Conservation (phyloP, 1,140 invertebrate genomes). For the Manduca sexta region DNA sequence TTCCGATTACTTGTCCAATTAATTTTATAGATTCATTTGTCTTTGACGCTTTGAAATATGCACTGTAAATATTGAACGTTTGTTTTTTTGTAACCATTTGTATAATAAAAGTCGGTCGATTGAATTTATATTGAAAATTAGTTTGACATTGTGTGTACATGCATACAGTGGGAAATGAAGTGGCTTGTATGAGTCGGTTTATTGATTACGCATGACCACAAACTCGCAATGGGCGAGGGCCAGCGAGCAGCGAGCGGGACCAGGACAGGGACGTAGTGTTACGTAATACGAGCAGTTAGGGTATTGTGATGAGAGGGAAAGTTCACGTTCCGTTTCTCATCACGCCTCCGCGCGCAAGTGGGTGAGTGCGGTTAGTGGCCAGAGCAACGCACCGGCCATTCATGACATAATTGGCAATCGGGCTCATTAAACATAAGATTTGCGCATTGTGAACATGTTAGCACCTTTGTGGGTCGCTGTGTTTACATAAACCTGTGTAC, state of each 20-base stretch:
- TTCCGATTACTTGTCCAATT: constrained; percentile 74
- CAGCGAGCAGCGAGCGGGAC: constrained; percentile 4
- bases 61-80: constrained; percentile 20
- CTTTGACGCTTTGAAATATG: constrained; percentile 59
- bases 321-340: constrained; percentile 51
- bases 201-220: constrained; percentile 8
- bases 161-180: too few relatives aligned
- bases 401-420: constrained; percentile 60
- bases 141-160: too few relatives aligned
- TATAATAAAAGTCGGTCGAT: too few relatives aligned
- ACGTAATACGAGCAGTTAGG: constrained; percentile 32
- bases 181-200: neutral
- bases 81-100: constrained; percentile 6
- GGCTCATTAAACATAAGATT: constrained; percentile 41
- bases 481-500: neutral
- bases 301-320: constrained; percentile 64
- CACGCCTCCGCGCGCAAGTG: constrained; percentile 59
- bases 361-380: constrained; percentile 63
- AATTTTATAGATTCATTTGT: constrained; percentile 73
- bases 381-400: constrained; percentile 58
- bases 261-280: constrained; percentile 22
- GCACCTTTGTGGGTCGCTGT: constrained; percentile 21
- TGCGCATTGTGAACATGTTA: constrained; percentile 28
- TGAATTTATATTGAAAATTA: too few relatives aligned
- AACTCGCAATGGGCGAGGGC: constrained; percentile 10